Evolutionary conservation across 1,140 invertebrate species (phyloP).

Genomic region (Neodiprion virginianus): DNA sequence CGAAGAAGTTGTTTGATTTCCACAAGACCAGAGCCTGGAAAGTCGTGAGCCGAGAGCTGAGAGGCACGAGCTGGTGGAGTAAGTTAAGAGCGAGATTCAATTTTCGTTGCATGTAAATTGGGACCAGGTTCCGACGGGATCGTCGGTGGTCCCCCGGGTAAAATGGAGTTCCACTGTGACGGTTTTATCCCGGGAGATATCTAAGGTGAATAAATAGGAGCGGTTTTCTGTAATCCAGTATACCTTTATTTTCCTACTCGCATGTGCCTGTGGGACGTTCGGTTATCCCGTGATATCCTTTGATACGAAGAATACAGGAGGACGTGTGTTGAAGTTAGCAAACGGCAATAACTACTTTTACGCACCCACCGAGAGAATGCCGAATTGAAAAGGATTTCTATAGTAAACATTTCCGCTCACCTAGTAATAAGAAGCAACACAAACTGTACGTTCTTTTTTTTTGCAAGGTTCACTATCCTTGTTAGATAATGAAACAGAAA

Average conservation of each 20-base stretch:
- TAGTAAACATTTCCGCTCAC: too few relatives aligned
- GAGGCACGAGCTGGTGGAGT: not conserved
- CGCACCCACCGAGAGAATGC: too few relatives aligned
- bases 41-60: too few relatives aligned
- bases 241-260: not conserved
- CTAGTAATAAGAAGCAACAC: too few relatives aligned
- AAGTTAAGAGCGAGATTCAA: not conserved
- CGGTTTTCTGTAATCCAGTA: not conserved
- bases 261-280: not conserved
- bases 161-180: not conserved
- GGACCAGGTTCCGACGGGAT: not conserved
- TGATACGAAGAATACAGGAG: too few relatives aligned
- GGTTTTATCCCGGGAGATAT: not conserved
- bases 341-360: too few relatives aligned
- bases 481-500: too few relatives aligned
- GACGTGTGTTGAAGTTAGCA: too few relatives aligned
- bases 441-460: too few relatives aligned
- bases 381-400: too few relatives aligned
- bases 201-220: not conserved
- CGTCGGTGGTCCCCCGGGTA: not conserved
- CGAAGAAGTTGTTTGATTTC: not conserved
- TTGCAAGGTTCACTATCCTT: too few relatives aligned
- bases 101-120: constrained; percentile 5
- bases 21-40: not conserved
- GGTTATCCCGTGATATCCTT: too few relatives aligned